These are phyloP conservation scores for Drosophila micromelanica DNA, from an alignment of 1,140 invertebrate genomes.

Conservation along the genomic window DNA sequence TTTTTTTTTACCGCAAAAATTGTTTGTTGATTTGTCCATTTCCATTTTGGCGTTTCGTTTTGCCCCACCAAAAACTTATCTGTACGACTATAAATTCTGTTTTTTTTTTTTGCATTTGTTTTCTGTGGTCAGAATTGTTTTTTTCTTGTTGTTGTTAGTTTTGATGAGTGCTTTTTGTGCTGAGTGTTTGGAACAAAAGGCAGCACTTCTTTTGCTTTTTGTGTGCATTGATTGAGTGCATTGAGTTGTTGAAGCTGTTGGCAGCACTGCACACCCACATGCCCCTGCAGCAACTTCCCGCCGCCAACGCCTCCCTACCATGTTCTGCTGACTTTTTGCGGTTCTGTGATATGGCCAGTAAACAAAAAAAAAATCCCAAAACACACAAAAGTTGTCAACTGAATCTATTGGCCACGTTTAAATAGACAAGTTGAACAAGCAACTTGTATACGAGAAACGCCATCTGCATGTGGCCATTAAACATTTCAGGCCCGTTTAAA, in stretches of 20 bases:
- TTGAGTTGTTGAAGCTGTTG: conserved; percentile 79
- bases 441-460: conserved; percentile 12
- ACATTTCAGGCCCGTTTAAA: no score
- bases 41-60: conserved; percentile 39
- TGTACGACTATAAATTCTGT: conserved; percentile 61
- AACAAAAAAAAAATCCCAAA: conserved; percentile 41
- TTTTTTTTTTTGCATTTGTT: conserved; percentile 30
- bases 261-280: conserved; percentile 19
- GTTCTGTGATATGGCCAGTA: conserved; percentile 69
- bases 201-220: conserved; percentile 45
- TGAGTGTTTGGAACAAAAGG: conserved; percentile 78
- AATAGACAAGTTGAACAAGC: conserved; percentile 46
- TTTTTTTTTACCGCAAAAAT: conserved; percentile 56
- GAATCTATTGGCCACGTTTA: conserved; percentile 63
- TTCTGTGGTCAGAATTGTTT: conserved; percentile 10
- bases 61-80: conserved; percentile 57
- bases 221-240: conserved; percentile 81
- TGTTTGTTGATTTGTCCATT: conserved; percentile 76
- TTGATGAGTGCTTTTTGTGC: conserved; percentile 71
- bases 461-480: neutral
- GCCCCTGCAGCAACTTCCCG: neutral
- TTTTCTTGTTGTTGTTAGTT: conserved; percentile 36
- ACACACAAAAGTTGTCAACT: conserved; percentile 60
- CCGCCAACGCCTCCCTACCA: conserved; percentile 26
- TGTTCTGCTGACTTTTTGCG: conserved; percentile 75